A percentile compares a stretch with the other conserved stretches of the same genome.
Conservation (phyloP, 2,888 invertebrate genomes). For the Panopea generosa region DNA sequence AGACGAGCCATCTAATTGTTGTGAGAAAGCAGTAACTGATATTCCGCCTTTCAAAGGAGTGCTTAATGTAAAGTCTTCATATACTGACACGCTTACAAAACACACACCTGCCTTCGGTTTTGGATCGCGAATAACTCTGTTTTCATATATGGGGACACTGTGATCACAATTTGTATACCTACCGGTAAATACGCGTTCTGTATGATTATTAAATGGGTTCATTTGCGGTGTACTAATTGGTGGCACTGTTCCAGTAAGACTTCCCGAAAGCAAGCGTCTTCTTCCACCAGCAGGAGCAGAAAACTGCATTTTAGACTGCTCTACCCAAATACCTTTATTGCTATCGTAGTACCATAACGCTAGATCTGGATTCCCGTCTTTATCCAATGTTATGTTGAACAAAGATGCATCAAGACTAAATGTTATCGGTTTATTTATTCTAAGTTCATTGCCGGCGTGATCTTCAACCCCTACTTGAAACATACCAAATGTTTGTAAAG, state of each 20-base stretch:
- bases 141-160: constrained; percentile 37
- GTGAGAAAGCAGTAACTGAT: constrained; percentile 13
- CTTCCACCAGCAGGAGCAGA: background rate
- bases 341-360: constrained; percentile 41
- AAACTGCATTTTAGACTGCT: constrained; percentile 30
- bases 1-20: constrained; percentile 25
- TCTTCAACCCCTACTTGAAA: constrained; percentile 37
- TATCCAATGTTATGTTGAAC: constrained; percentile 30
- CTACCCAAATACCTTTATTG: constrained; percentile 55
- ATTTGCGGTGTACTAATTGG: constrained; percentile 23
- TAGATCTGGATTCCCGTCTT: constrained; percentile 45
- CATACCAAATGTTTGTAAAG: constrained; percentile 51
- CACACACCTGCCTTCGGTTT: constrained; percentile 26
- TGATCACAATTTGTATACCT: constrained; percentile 46
- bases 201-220: constrained; percentile 16
- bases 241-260: background rate
- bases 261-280: background rate
- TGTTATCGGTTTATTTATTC: constrained; percentile 29
- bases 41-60: constrained; percentile 5
- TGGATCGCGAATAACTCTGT: background rate
- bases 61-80: constrained; percentile 17
- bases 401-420: constrained; percentile 37
- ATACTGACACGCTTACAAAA: constrained; percentile 42
- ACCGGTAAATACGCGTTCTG: constrained; percentile 7
- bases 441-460: constrained; percentile 20